Conservation (phyloP, 2,113 vertebrate species). For the Sturnus vulgaris region DNA sequence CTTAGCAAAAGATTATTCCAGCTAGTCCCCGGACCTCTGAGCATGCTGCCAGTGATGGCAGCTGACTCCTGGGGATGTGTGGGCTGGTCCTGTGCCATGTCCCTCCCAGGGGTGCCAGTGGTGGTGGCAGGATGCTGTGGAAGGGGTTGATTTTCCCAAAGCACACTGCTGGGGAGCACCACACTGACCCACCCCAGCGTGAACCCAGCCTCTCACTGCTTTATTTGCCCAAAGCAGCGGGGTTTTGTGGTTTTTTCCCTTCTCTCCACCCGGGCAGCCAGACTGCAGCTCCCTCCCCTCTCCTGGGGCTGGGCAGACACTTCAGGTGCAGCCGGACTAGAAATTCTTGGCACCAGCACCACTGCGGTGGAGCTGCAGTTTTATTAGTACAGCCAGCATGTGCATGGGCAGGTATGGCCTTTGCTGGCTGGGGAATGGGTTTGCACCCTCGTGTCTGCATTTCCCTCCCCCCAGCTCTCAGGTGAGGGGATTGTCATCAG, state of each 20-base stretch:
- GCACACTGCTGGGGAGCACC: not conserved
- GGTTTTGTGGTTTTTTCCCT: not conserved
- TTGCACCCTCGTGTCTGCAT: not conserved
- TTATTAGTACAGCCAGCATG: not conserved
- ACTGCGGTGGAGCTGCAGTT: not conserved
- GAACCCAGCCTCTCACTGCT: not conserved
- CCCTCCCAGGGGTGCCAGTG: not conserved
- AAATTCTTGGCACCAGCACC: not conserved
- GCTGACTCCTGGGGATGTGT: not conserved
- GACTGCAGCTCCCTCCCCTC: not conserved
- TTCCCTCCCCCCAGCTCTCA: not conserved
- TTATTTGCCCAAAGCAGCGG: not conserved
- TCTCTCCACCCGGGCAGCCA: not conserved
- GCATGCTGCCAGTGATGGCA: not conserved
- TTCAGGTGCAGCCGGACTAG: not conserved
- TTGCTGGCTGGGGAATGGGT: not conserved
- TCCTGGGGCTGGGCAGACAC: not conserved
- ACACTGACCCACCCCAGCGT: fast-evolving
- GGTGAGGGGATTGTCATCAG: not conserved
- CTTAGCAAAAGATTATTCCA: not conserved
- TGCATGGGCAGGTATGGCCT: not conserved
- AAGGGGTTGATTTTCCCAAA: not conserved
- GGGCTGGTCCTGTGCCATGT: fast-evolving
- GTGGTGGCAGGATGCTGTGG: fast-evolving
- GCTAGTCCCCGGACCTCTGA: fast-evolving